A percentile compares a stretch with the other conserved stretches of the same genome.
These are phyloP conservation scores for Phalloptychus januarius DNA, from an alignment of 2,797 vertebrate genomes.

Conservation along the genomic window DNA sequence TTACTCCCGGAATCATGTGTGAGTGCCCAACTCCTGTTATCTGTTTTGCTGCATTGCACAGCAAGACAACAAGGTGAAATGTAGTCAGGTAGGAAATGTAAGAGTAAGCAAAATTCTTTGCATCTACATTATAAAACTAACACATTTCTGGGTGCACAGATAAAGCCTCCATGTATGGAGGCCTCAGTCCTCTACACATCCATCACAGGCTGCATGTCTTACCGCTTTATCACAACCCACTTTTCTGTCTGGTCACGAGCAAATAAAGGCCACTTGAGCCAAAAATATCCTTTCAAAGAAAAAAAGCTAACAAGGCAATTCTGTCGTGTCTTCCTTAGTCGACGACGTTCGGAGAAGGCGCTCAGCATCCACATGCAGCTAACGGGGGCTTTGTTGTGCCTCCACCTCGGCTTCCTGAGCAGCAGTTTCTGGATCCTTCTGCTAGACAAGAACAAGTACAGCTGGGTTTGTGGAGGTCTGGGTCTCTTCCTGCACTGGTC, in stretches of 20 bases:
- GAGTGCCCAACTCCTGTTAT: background rate
- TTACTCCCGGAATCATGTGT: background rate
- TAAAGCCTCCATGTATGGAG: no score
- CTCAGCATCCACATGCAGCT: conserved; percentile 75
- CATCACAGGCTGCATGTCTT: no score
- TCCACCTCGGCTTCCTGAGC: conserved; percentile 78
- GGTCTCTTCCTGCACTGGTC: conserved; percentile 78
- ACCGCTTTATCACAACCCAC: no score
- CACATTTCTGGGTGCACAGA: no score
- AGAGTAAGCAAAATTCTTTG: background rate
- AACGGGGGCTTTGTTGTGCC: conserved; percentile 69
- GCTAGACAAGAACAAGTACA: accelerated
- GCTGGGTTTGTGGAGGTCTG: conserved; percentile 48
- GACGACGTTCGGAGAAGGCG: conserved; percentile 65
- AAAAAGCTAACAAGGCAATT: background rate
- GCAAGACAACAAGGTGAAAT: background rate
- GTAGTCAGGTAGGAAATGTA: background rate
- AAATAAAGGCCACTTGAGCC: no score
- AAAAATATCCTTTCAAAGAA: no score
- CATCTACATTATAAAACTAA: background rate
- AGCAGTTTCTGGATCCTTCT: conserved; percentile 43
- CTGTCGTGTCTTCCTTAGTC: conserved; percentile 47
- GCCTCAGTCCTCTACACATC: no score
- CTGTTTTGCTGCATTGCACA: background rate
- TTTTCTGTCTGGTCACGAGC: no score